Evolutionary conservation across 2,113 vertebrate species (phyloP).

Genomic region (Corythaeola cristata): DNA sequence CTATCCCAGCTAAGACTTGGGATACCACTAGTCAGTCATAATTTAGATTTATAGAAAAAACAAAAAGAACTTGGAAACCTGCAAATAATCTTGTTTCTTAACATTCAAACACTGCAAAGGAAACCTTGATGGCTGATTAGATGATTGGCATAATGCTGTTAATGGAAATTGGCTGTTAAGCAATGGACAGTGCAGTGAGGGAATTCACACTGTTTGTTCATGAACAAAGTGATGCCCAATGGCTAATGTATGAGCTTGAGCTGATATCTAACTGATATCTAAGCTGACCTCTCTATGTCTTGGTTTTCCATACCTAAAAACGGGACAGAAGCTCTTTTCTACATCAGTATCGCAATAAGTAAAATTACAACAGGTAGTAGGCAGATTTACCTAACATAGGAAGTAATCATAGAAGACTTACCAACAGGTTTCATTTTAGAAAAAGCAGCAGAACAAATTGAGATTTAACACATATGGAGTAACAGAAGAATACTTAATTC

Average conservation of each 20-base stretch:
- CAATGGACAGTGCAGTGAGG: not conserved
- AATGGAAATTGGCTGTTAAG: not conserved
- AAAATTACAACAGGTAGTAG: not conserved
- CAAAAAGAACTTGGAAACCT: not conserved
- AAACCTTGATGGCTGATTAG: not conserved
- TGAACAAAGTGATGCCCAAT: not conserved
- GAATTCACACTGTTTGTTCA: not conserved
- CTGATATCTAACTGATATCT: not conserved
- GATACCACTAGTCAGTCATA: not conserved
- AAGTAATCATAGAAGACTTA: not conserved
- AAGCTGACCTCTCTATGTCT: not conserved
- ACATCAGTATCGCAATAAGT: not conserved
- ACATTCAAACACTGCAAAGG: not conserved
- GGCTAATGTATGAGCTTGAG: not conserved
- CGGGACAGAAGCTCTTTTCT: not conserved
- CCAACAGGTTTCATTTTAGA: not conserved
- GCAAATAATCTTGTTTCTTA: not conserved
- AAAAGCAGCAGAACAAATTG: not conserved
- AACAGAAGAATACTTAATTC: not conserved
- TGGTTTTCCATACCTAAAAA: not conserved
- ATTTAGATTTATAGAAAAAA: not conserved
- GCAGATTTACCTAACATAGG: not conserved
- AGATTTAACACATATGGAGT: not conserved
- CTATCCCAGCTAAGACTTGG: not conserved
- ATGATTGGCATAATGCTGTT: not conserved